These are phyloP conservation scores for Brachyrhaphis roseni DNA, from an alignment of 2,797 vertebrate species.

Conservation along the genomic window DNA sequence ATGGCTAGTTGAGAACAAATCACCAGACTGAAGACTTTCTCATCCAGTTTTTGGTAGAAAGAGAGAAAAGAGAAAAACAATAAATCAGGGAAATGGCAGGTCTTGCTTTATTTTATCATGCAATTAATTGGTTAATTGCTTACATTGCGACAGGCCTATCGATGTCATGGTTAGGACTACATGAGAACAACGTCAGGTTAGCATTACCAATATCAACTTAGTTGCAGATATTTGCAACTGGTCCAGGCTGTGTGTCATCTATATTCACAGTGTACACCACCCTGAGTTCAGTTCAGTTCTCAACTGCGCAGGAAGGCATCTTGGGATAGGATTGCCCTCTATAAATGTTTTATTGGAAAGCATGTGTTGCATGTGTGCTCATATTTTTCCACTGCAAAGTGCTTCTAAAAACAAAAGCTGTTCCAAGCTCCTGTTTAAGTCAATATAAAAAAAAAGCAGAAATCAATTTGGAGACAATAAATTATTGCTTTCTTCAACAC, in stretches of 20 bases:
- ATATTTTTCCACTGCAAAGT: not conserved
- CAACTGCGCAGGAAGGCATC: not conserved
- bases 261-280: not conserved
- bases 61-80: no score
- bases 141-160: no score
- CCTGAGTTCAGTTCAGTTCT: not conserved
- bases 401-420: not conserved
- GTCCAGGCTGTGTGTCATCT: not conserved
- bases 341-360: not conserved
- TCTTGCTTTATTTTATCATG: no score
- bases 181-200: not conserved
- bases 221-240: not conserved
- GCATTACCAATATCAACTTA: not conserved
- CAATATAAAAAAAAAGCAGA: not conserved
- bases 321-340: not conserved
- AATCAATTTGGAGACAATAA: not conserved
- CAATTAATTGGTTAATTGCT: no score
- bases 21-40: no score
- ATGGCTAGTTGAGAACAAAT: no score
- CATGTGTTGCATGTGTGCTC: not conserved
- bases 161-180: not conserved
- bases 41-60: no score
- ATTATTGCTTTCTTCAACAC: not conserved
- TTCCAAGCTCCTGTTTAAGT: not conserved
- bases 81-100: no score